Base-by-base conservation (phyloP, 2,888 invertebrate genomes). In the Heliconius erato region DNA sequence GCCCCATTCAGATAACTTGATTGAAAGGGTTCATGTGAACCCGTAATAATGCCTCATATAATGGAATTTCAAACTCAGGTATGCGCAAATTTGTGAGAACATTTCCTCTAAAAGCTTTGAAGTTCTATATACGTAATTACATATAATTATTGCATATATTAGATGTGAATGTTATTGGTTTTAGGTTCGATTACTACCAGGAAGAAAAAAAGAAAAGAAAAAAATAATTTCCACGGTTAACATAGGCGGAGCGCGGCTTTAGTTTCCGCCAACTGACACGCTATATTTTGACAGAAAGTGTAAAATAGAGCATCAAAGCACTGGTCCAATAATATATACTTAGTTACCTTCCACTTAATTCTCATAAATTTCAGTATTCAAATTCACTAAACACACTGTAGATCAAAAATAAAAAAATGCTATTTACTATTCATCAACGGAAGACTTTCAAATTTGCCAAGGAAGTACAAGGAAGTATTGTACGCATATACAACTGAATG, bases 1-100 rank as follows among this genome's bases (percentile, higher is more conserved):
- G 91, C 88, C 88, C 93, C 91, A 93, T 95, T 94, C 92, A 94
- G 88, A 86, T 88, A 87, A 88, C 85, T 88, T 92, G 91, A 94
- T 93, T 94, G 93, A 94, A 94, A 93, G 93, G 94, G 92, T 92
- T 90, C 88, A 85, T 84, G 88, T 87, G 88, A 88, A 88, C 87
- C 86, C 84, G 85, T 86, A 54, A 90, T 90, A 91, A 91, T 90
- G 84, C 87, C 86, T 84, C 86, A 85, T 84, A 89, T 92, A 91
- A 92, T 92, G 87, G 89, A 87, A 91, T 92, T 93, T 92, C 90
- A 89, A 88, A 86, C 88, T 86, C 88, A 83, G 91, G 90, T 90
- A 90, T 89, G 88, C 87, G 89, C 88, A 90, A 90, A 92, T 90
- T 91, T 88, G 85, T 85, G 85, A 76, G 81, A 71, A 81, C 69